phyloP scores from a whole-genome alignment of 1,140 invertebrate genomes.

The Conus ventricosus region DNA sequence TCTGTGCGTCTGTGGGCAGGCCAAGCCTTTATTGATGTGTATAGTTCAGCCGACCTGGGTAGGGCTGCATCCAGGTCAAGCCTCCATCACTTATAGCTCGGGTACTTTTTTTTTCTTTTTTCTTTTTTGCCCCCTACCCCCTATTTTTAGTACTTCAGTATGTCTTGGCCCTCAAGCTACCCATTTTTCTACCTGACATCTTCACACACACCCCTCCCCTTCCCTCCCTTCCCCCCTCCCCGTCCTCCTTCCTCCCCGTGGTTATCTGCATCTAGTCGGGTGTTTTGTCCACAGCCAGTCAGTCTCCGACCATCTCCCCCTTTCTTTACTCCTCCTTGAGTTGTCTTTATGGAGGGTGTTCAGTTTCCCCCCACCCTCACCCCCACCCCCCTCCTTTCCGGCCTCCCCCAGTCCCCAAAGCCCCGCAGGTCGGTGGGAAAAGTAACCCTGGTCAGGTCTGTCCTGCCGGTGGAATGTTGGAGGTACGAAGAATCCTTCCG shows the following conservation, averaged over 20 bases:
- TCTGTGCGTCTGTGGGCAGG: background rate
- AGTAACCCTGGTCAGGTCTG: too few relatives aligned
- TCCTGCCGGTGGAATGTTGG: too few relatives aligned
- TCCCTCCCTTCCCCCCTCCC: background rate
- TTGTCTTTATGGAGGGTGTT: background rate
- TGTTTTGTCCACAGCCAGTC: background rate
- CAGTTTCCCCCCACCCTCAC: background rate
- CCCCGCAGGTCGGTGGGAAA: background rate
- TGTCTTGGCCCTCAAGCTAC: background rate
- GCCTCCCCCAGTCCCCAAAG: background rate
- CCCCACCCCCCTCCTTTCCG: background rate
- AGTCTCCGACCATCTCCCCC: background rate
- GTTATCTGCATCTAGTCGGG: background rate
- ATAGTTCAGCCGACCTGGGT: too few relatives aligned
- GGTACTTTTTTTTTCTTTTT: too few relatives aligned
- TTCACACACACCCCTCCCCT: background rate
- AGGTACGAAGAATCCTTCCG: too few relatives aligned
- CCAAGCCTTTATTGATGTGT: too few relatives aligned
- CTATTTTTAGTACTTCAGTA: too few relatives aligned
- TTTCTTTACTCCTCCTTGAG: conserved; percentile 5
- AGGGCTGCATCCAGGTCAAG: too few relatives aligned
- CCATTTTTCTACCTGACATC: background rate
- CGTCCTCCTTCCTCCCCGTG: background rate
- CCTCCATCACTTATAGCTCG: too few relatives aligned
- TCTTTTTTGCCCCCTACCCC: too few relatives aligned